A percentile compares a stretch with the other conserved stretches of the same genome.
Evolutionary conservation across 1,140 invertebrate genomes (phyloP).

Genomic region (Sesamia nonagrioides): DNA sequence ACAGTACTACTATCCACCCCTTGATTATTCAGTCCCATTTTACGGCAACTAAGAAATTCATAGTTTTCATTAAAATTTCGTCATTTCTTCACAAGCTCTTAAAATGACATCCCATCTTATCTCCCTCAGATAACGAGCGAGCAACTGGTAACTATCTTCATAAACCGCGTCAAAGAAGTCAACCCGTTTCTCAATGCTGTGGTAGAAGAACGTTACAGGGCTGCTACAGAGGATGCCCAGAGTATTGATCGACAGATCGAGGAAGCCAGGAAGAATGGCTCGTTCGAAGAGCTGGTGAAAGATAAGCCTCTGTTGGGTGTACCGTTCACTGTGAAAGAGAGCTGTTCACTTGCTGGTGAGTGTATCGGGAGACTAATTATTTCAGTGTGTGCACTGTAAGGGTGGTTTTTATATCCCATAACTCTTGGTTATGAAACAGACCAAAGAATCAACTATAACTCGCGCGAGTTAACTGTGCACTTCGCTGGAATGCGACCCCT

Average conservation of each 20-base stretch:
- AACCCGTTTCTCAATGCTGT: constrained; percentile 93
- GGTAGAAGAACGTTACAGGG: constrained; percentile 91
- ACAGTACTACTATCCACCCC: too few relatives aligned
- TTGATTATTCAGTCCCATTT: too few relatives aligned
- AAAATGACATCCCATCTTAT: neutral
- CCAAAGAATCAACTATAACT: too few relatives aligned
- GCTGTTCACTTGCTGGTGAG: constrained; percentile 90
- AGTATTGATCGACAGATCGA: constrained; percentile 88
- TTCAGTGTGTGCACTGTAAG: too few relatives aligned
- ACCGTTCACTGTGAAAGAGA: constrained; percentile 93
- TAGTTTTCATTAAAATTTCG: too few relatives aligned
- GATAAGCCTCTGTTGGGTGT: constrained; percentile 92
- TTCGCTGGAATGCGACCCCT: too few relatives aligned
- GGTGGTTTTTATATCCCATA: too few relatives aligned
- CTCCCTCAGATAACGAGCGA: constrained; percentile 88
- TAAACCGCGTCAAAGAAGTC: constrained; percentile 91
- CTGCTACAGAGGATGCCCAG: constrained; percentile 91
- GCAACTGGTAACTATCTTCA: constrained; percentile 90
- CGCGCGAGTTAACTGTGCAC: too few relatives aligned
- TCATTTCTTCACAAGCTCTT: neutral
- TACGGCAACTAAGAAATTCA: too few relatives aligned
- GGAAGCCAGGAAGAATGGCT: constrained; percentile 80
- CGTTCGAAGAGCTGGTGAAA: constrained; percentile 75
- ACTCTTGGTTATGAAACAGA: too few relatives aligned
- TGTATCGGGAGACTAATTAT: neutral